Evolutionary conservation across 2,888 invertebrate species (phyloP).

Genomic region (Nineta flava): DNA sequence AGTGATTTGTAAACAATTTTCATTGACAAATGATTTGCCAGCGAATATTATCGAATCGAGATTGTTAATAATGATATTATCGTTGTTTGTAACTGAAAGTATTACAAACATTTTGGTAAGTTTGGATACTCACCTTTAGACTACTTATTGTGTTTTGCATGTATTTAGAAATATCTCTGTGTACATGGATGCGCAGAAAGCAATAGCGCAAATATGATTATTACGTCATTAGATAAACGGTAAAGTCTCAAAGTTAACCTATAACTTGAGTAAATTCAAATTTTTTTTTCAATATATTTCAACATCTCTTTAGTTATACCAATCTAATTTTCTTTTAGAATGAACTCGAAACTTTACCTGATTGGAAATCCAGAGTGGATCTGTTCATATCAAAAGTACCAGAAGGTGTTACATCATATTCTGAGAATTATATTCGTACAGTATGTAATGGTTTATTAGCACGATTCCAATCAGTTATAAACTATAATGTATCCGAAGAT

Average conservation of each 20-base stretch:
- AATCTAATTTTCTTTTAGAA: conserved; percentile 14
- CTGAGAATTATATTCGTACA: not conserved
- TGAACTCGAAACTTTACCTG: conserved; percentile 34
- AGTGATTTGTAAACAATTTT: conserved; percentile 18
- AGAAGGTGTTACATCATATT: conserved; percentile 13
- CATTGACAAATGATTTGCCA: not conserved
- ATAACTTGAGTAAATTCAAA: not conserved
- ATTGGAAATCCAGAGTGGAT: conserved; percentile 39
- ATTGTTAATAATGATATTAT: not conserved
- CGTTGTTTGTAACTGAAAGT: not conserved
- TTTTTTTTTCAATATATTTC: not conserved
- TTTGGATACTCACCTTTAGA: too few relatives aligned
- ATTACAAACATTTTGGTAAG: too few relatives aligned
- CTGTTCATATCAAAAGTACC: conserved; percentile 29
- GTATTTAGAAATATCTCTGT: too few relatives aligned
- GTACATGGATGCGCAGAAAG: too few relatives aligned
- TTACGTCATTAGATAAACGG: too few relatives aligned
- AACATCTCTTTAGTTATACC: not conserved
- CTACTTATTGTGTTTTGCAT: too few relatives aligned
- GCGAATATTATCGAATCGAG: not conserved
- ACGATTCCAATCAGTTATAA: not conserved
- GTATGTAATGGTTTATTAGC: not conserved
- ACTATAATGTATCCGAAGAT: not conserved
- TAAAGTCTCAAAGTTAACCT: too few relatives aligned
- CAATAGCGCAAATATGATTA: too few relatives aligned